Evolutionary conservation across 1,140 invertebrate genomes (phyloP).

Genomic region (Trypoxylus dichotomus): DNA sequence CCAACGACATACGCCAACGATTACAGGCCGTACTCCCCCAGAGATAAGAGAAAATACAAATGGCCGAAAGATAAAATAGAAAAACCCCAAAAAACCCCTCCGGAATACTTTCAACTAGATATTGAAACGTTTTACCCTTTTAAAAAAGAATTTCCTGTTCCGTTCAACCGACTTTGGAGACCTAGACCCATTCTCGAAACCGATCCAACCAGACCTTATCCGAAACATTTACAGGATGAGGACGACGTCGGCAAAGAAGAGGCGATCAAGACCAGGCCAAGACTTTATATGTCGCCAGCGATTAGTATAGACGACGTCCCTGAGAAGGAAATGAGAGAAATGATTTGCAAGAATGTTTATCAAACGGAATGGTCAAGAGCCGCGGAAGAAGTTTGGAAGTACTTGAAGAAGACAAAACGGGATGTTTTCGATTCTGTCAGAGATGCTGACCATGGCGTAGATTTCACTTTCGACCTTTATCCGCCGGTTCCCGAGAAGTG

Average conservation of each 20-base stretch:
- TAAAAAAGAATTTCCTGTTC: slow-evolving; percentile 42
- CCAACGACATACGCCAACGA: slow-evolving; percentile 45
- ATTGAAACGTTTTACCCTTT: slow-evolving; percentile 44
- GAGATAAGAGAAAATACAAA: slow-evolving; percentile 25
- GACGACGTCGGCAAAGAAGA: slow-evolving; percentile 44
- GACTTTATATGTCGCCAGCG: slow-evolving; percentile 55
- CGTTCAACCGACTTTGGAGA: slow-evolving; percentile 43
- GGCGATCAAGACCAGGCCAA: slow-evolving; percentile 52
- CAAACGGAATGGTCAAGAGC: slow-evolving; percentile 43
- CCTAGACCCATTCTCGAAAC: slow-evolving; percentile 43
- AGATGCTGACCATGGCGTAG: slow-evolving; percentile 32
- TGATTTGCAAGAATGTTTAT: slow-evolving; percentile 44
- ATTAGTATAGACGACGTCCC: slow-evolving; percentile 57
- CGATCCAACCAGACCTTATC: slow-evolving; percentile 34
- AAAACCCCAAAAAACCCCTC: slow-evolving; percentile 26
- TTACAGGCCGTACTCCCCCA: slow-evolving; percentile 41
- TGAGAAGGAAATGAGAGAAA: slow-evolving; percentile 49
- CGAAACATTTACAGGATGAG: slow-evolving; percentile 43
- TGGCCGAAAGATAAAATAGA: slow-evolving; percentile 35
- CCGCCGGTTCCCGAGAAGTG: slow-evolving; percentile 48
- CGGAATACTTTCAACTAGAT: slow-evolving; percentile 33
- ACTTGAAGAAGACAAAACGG: slow-evolving; percentile 22
- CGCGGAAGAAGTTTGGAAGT: slow-evolving; percentile 30
- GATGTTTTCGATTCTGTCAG: slow-evolving; percentile 37
- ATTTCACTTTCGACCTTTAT: slow-evolving; percentile 39